phyloP scores from a whole-genome alignment of 2,113 vertebrate species.

The Scolopax mira region DNA sequence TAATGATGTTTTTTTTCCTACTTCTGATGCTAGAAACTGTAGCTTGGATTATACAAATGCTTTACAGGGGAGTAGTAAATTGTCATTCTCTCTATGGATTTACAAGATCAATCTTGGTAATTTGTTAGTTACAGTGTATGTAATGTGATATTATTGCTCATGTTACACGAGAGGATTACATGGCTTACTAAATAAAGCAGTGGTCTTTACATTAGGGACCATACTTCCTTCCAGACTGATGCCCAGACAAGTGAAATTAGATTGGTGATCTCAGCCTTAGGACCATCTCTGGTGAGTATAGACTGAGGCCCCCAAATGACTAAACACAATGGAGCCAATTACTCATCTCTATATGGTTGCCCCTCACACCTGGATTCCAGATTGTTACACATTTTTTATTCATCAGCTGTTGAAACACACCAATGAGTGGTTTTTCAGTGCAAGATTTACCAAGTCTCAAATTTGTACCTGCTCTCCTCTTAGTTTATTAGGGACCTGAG shows the following conservation, averaged over 20 bases:
- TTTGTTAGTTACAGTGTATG: slow-evolving; percentile 69
- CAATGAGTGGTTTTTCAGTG: background rate
- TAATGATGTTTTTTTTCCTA: slow-evolving; percentile 49
- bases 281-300: slow-evolving; percentile 22
- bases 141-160: slow-evolving; percentile 70
- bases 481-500: background rate
- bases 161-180: slow-evolving; percentile 69
- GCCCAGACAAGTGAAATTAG: slow-evolving; percentile 47
- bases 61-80: slow-evolving; percentile 53
- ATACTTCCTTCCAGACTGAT: slow-evolving; percentile 58
- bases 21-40: slow-evolving; percentile 29
- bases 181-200: slow-evolving; percentile 67
- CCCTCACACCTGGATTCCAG: slow-evolving; percentile 18
- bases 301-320: background rate
- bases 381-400: background rate
- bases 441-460: background rate
- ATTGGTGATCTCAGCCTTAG: slow-evolving; percentile 44
- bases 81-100: slow-evolving; percentile 63
- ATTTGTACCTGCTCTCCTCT: background rate
- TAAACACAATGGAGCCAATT: background rate
- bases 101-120: slow-evolving; percentile 68
- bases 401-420: background rate
- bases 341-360: background rate
- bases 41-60: slow-evolving; percentile 42
- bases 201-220: slow-evolving; percentile 55